Conservation (phyloP, 2,797 vertebrate genomes). For the Tenualosa thibaudeaui region DNA sequence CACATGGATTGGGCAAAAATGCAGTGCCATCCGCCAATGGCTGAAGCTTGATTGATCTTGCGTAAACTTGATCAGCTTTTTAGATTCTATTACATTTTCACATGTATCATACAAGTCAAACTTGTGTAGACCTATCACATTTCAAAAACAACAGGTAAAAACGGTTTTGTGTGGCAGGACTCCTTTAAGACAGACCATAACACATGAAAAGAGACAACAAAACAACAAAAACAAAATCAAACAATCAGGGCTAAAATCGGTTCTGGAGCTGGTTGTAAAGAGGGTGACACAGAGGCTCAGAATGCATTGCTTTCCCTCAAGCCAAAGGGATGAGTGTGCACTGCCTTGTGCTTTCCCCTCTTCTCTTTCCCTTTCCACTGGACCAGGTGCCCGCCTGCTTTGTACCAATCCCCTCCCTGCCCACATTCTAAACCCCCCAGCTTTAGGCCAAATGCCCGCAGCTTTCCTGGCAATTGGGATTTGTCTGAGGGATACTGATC, state of each 20-base stretch:
- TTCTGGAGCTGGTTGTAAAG: not conserved
- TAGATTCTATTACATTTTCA: too few species aligned
- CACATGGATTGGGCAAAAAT: too few species aligned
- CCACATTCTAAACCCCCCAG: slow-evolving; percentile 19
- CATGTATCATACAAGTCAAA: too few species aligned
- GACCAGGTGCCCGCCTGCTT: slow-evolving; percentile 16
- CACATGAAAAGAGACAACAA: too few species aligned
- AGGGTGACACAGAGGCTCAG: slow-evolving; percentile 27
- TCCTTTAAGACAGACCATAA: too few species aligned
- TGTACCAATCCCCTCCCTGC: not conserved
- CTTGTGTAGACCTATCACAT: too few species aligned
- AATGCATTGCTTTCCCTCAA: slow-evolving; percentile 37
- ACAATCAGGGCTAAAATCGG: not conserved
- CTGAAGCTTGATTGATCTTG: too few species aligned
- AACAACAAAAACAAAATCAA: too few species aligned
- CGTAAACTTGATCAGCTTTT: too few species aligned
- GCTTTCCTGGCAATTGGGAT: slow-evolving; percentile 44
- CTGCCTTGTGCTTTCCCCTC: slow-evolving; percentile 31
- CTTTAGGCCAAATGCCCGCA: slow-evolving; percentile 17
- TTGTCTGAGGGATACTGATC: slow-evolving; percentile 44
- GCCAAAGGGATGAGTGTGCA: slow-evolving; percentile 36
- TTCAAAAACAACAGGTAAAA: too few species aligned
- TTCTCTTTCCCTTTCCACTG: not conserved
- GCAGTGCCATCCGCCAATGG: too few species aligned
- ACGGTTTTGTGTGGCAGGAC: too few species aligned